A percentile compares a stretch with the other conserved stretches of the same genome.
Evolutionary conservation across 2,113 vertebrate species (phyloP).

Genomic region (Microcebus lehilahytsara): DNA sequence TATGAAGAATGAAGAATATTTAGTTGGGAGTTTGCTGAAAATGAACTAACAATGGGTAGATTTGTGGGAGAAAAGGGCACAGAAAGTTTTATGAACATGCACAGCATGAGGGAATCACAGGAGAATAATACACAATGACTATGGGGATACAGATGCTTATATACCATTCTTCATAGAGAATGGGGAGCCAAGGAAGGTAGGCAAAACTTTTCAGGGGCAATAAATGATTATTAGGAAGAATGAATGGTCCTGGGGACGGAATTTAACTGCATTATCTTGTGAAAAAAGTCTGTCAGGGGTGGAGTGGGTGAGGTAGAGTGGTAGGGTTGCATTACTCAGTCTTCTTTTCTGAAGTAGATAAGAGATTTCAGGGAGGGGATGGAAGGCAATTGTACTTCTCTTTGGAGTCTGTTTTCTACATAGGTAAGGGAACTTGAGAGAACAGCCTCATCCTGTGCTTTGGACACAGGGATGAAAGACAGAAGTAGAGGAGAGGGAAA

Average conservation of each 20-base stretch:
- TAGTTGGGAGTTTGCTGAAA: not conserved
- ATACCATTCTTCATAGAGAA: not conserved
- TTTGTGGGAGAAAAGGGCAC: not conserved
- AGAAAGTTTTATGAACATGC: not conserved
- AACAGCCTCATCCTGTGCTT: not conserved
- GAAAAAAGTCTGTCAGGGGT: no score
- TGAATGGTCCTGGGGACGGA: not conserved
- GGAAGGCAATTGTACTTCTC: not conserved
- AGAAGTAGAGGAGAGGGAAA: not conserved
- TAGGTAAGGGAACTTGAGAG: not conserved
- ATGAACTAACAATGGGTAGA: not conserved
- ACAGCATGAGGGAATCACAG: not conserved
- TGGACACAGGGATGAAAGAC: not conserved
- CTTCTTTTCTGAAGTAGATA: not conserved
- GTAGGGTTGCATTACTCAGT: not conserved
- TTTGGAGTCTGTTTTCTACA: not conserved
- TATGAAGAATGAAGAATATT: not conserved
- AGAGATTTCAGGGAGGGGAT: not conserved
- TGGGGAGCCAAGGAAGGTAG: not conserved
- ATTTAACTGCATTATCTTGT: not conserved
- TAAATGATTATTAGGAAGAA: not conserved
- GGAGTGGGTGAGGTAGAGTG: not conserved
- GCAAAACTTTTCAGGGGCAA: not conserved
- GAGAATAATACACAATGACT: not conserved
- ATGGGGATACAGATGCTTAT: not conserved